Conservation (phyloP, 2,888 invertebrate genomes). For the Hylaea fasciaria region DNA sequence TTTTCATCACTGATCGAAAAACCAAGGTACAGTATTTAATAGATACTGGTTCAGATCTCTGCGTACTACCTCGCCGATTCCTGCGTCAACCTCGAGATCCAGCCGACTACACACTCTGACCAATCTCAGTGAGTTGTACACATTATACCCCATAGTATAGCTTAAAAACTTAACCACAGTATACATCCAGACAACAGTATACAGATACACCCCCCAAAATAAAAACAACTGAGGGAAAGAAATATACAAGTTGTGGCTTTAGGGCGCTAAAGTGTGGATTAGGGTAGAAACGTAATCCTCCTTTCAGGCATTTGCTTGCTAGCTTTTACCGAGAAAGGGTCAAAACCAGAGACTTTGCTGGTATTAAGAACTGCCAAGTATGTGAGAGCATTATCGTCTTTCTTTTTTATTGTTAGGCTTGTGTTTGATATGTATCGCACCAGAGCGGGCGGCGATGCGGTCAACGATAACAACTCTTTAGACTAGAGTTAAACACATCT, state of each 20-base stretch:
- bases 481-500: too few relatives aligned
- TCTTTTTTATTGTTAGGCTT: too few relatives aligned
- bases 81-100: too few relatives aligned
- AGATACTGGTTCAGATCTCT: too few relatives aligned
- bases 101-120: neutral
- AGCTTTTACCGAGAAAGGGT: conserved; percentile 33
- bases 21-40: too few relatives aligned
- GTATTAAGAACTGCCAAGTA: conserved; percentile 28
- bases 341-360: conserved; percentile 30
- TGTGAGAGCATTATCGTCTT: neutral
- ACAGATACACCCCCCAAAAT: too few relatives aligned
- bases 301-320: conserved; percentile 38
- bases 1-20: too few relatives aligned
- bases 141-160: neutral
- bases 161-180: neutral
- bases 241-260: conserved; percentile 32
- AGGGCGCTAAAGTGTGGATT: conserved; percentile 36
- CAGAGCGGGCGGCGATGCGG: too few relatives aligned
- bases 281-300: conserved; percentile 37
- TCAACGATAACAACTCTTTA: too few relatives aligned
- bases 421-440: too few relatives aligned
- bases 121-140: neutral
- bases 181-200: too few relatives aligned
- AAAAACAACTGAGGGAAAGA: conserved; percentile 20
- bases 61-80: too few relatives aligned